These are phyloP conservation scores for Pyrgilauda ruficollis DNA, from an alignment of 2,113 vertebrate genomes.

Conservation along the genomic window DNA sequence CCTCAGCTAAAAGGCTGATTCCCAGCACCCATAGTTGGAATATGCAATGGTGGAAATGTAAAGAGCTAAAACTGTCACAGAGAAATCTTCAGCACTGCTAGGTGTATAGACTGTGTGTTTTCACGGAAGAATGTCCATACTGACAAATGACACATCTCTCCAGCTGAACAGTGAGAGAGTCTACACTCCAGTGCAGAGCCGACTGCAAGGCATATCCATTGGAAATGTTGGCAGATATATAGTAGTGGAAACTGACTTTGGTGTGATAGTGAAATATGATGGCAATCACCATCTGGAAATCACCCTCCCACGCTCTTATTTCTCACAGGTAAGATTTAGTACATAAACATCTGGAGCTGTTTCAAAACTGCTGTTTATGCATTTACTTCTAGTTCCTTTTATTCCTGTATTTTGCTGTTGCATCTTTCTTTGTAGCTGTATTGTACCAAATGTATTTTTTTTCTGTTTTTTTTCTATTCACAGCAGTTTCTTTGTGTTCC, in stretches of 20 bases:
- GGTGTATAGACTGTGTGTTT: background rate
- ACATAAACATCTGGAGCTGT: background rate
- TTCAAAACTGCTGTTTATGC: background rate
- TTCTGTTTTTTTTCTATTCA: background rate
- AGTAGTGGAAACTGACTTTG: constrained; percentile 84
- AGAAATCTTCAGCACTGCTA: background rate
- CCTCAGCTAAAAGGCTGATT: background rate
- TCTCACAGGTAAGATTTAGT: constrained; percentile 77
- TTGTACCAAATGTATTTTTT: background rate
- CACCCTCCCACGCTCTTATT: constrained; percentile 83
- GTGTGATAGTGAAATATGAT: constrained; percentile 84
- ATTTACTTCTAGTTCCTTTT: background rate
- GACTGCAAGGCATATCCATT: constrained; percentile 61
- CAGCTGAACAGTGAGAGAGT: constrained; percentile 64
- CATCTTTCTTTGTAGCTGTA: background rate
- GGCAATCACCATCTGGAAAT: constrained; percentile 86
- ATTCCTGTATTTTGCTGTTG: background rate
- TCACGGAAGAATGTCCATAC: background rate
- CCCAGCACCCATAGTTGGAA: background rate
- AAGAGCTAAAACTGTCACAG: background rate
- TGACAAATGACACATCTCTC: background rate
- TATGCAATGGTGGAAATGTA: background rate
- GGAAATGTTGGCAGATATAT: constrained; percentile 79
- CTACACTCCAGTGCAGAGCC: constrained; percentile 72
- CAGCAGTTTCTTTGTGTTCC: background rate